Percentiles rank a stretch among this genome's conserved stretches.
Conservation (phyloP, 2,797 vertebrate genomes). For the Megalops cyprinoides region DNA sequence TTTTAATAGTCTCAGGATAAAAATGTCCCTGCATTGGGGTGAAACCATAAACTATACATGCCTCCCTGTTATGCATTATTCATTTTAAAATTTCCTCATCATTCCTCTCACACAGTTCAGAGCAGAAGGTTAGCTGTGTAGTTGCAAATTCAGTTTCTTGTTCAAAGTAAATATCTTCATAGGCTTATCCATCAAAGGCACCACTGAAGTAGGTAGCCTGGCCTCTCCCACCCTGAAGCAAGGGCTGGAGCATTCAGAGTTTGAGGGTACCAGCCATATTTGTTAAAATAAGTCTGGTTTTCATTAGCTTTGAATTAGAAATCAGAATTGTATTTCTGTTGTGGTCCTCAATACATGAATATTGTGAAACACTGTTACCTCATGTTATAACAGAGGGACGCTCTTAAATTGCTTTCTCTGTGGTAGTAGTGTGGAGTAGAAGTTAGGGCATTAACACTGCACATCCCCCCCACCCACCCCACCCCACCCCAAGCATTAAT, state of each 20-base stretch:
- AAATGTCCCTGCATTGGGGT: background rate
- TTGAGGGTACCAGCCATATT: slow-evolving; percentile 37
- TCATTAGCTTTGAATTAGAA: background rate
- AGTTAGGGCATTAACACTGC: background rate
- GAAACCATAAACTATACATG: background rate
- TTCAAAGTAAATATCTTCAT: slow-evolving; percentile 58
- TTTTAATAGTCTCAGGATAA: background rate
- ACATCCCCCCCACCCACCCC: no score
- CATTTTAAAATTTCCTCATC: background rate
- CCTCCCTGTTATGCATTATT: background rate
- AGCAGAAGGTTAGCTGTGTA: slow-evolving; percentile 35
- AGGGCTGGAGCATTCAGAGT: slow-evolving; percentile 25
- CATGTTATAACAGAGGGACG: no score
- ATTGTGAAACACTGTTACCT: background rate
- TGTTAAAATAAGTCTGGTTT: slow-evolving; percentile 22
- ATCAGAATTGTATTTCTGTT: background rate
- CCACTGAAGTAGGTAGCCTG: slow-evolving; percentile 48
- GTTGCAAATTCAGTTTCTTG: slow-evolving; percentile 38
- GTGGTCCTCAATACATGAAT: background rate
- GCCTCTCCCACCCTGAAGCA: slow-evolving; percentile 31
- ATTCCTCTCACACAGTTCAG: no score
- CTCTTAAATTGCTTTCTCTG: no score
- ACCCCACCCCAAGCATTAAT: background rate
- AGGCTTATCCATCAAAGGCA: slow-evolving; percentile 42
- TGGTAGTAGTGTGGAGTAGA: background rate